Percentiles rank a stretch among this genome's conserved stretches.
Evolutionary conservation across 2,797 vertebrate species (phyloP).

Genomic region (Todus mexicanus): DNA sequence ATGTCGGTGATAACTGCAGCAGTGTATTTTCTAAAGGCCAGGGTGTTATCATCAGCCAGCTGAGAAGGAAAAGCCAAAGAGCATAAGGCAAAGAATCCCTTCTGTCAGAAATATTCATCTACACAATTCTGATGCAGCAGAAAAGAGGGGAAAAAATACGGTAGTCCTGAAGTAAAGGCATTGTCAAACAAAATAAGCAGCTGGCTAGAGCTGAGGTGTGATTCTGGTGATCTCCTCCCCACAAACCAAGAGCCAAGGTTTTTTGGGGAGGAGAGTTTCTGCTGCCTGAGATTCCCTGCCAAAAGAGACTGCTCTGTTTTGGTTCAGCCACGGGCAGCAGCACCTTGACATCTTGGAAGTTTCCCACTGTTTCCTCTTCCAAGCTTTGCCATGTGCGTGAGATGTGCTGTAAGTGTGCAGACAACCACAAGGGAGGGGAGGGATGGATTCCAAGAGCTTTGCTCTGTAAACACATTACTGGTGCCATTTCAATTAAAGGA

Average conservation of each 20-base stretch:
- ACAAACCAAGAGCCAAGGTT: background rate
- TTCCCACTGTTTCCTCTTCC: background rate
- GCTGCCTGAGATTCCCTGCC: background rate
- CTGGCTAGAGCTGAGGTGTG: background rate
- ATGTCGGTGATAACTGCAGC: background rate
- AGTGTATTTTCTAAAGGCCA: background rate
- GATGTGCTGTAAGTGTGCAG: background rate
- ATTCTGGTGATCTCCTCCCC: background rate
- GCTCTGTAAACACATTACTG: background rate
- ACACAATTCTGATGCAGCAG: background rate
- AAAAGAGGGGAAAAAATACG: background rate
- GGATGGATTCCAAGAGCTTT: background rate
- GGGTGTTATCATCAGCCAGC: background rate
- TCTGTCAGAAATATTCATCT: background rate
- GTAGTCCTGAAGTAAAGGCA: background rate
- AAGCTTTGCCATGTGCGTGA: background rate
- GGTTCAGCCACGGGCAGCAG: background rate
- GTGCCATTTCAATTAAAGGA: slow-evolving; percentile 6
- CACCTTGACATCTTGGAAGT: background rate
- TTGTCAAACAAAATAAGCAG: background rate
- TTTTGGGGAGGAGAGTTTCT: background rate
- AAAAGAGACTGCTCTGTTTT: background rate
- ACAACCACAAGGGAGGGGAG: background rate
- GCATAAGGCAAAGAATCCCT: background rate
- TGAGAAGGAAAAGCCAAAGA: background rate